Base-by-base conservation (phyloP, 2,888 invertebrate species). In the Callyntrura guangdongensis region DNA sequence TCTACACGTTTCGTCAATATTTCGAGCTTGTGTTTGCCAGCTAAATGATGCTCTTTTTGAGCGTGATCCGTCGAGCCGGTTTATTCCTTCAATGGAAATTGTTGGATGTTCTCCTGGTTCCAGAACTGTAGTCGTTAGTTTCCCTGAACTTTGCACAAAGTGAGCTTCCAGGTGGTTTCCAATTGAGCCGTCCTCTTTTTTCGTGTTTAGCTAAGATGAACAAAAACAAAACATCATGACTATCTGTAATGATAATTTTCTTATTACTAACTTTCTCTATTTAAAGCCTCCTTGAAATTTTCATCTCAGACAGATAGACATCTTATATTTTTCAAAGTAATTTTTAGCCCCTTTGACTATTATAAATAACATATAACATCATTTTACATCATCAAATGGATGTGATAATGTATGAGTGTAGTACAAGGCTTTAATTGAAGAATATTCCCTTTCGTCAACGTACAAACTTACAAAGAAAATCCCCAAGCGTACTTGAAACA, bases 1-100 rank as follows among this genome's bases (percentile, higher is more conserved):
- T 84, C 95, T 94, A 81, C 95, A 95, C 82, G 95, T 94, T 92
- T 95, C 95, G 93, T 95, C 95, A 85, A 95, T 95, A 84, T 94
- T 94, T 69, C 95, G 93, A 14, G 95, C 95, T 89, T 94, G 92
- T 2, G 94, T 92, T 86, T 94, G 90, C 88, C 86, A 92, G 56
- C 77, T 92, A 59, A 87, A 87, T 47, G 90, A 86, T 47, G 89
- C 3, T 81, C 53, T 64, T 64, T 61, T 85, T 27, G 85, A 64
- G 74, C 89, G 87, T 25, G 77, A 61, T 14, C 59, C 84, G 69
- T 84, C 84, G 12, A 87, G 22, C n/a, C 91, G 83, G 49, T 91
- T 92, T 77, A 89, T 91, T 11, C 93, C 93, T 91, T 92, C 93
- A 14, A 92, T 92, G 49, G 92, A 87, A 72, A 93, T 93, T 72